phyloP scores from a whole-genome alignment of 1,140 invertebrate species.

The Platorchestia sp. region DNA sequence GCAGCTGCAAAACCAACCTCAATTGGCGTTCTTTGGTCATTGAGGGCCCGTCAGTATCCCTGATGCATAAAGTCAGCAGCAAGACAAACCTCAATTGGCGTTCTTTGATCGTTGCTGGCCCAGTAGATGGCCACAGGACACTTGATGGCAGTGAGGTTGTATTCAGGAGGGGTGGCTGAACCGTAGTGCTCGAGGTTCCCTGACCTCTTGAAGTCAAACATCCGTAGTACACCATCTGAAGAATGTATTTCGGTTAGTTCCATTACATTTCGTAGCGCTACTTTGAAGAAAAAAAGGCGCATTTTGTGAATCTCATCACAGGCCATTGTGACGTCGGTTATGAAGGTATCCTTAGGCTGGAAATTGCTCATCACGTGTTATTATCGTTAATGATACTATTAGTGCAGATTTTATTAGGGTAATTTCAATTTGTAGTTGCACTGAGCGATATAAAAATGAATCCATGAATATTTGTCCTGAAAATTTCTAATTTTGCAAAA shows the following conservation, averaged over 20 bases:
- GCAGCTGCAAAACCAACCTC: not conserved
- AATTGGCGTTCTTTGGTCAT: not conserved
- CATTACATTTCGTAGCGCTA: not conserved
- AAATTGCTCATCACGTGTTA: too few species aligned
- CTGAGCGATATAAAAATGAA: too few species aligned
- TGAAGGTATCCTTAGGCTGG: too few species aligned
- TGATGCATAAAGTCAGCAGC: too few species aligned
- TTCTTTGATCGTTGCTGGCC: not conserved
- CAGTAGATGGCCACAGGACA: slow-evolving; percentile 30
- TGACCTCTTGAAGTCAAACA: not conserved
- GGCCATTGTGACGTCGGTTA: not conserved
- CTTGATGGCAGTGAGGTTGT: not conserved
- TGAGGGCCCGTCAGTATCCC: too few species aligned
- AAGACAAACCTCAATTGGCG: not conserved
- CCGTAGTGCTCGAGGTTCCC: not conserved
- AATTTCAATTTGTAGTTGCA: too few species aligned
- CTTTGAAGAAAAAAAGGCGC: not conserved
- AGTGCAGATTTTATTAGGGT: too few species aligned
- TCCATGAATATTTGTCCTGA: too few species aligned
- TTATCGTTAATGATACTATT: too few species aligned
- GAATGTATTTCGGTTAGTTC: not conserved
- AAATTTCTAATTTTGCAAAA: too few species aligned
- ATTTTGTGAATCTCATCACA: not conserved
- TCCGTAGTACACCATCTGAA: not conserved
- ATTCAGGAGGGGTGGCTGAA: not conserved